Base-by-base conservation (phyloP, 2,113 vertebrate species). In the Brachionichthys hirsutus region DNA sequence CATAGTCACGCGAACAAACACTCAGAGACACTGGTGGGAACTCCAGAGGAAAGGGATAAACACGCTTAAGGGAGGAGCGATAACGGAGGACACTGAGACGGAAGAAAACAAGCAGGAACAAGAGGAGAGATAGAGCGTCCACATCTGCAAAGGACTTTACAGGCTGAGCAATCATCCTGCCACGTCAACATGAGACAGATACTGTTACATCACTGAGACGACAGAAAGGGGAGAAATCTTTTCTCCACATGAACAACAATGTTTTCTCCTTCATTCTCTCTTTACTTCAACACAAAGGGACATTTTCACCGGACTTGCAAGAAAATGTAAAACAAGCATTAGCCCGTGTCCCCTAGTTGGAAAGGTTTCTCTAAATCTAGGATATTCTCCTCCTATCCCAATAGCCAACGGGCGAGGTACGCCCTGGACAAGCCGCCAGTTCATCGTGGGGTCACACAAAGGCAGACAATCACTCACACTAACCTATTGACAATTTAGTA, bases 101-200 rank as follows among this genome's bases (percentile, higher is more conserved):
- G 48, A 61, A 46, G 46, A 63, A 73, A 67, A 76, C 41, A 64
- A 66, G 54, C 59, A 65, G 22, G 13, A 65, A 70, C 51, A 65
- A 69, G 56, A 42, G 44, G 19, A 40, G 52, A 77, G 71, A 80
- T 36, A 58, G 54, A 68, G 54, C 56, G 63, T 53, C 61, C 57
- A 60, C 87, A 84, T 86, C 82, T 88, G 84, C 75, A 69, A 67
- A 77, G 51, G 69, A 79, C 67, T 85, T 82, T 68, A 85, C 22
- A 63, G 80, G 61, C 56, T 71, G 59, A 64, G 70, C 67, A 53
- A 65, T 69, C 67, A 49, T 12, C 50, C 77, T 87, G 89, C 89
- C 89, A 90, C 89, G 86, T 89, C 85, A 86, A 84, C 88, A 81
- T 53, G 38, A 72, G 65, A 78, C 58, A 58, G 57, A 64, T 38